Evolutionary conservation across 1,140 invertebrate genomes (phyloP), one percentile per base, ranked within the genome.

Genomic region (Leptoteleia sp.): DNA sequence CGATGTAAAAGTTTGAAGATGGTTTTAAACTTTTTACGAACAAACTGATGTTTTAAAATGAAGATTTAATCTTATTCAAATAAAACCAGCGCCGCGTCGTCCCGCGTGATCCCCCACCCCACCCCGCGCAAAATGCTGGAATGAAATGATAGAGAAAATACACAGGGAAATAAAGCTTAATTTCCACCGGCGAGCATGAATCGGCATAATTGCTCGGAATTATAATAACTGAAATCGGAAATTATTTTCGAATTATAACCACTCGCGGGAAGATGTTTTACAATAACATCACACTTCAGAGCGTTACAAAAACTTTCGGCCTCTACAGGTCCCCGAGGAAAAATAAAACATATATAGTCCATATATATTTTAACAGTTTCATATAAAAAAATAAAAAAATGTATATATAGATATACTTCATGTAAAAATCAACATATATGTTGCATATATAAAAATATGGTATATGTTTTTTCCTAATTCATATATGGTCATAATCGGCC

Each of bases 1-100:
- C 22, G 29, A 47, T 43, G 35, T 42, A 59, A 48, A 50, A 61
- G 45, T 71, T 71, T 52, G 12, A 59, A 61, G 67, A 71, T 47
- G 55, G 54, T 42, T 71, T 61, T 35, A 52, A 52, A 59, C 45
- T 59, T 71, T 42, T 43, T 54, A 61, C 65, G 45, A 45, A 50
- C 65, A 59, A 50, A 70, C 35, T 61, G 55, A 61, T 71, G 67
- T 71, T 71, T 61, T 71, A 61, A 71, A 71, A 71, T 43, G 45
- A 61, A 70, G 67, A 71, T 71, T 61, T 71, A 61, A 71, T 70
- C 65, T 70, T 70, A 70, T 70, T 70, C 65, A 70, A 70, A 70
- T 70, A 70, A 70, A 70, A 9, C 35, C 13, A 11, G 4, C 27
- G 27, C 27, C n/a, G 8, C 27, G 3, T 4, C 6, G 27, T 9